A percentile compares a stretch with the other conserved stretches of the same genome.
phyloP scores from a whole-genome alignment of 2,113 vertebrate genomes.

The Empidonax alnorum region DNA sequence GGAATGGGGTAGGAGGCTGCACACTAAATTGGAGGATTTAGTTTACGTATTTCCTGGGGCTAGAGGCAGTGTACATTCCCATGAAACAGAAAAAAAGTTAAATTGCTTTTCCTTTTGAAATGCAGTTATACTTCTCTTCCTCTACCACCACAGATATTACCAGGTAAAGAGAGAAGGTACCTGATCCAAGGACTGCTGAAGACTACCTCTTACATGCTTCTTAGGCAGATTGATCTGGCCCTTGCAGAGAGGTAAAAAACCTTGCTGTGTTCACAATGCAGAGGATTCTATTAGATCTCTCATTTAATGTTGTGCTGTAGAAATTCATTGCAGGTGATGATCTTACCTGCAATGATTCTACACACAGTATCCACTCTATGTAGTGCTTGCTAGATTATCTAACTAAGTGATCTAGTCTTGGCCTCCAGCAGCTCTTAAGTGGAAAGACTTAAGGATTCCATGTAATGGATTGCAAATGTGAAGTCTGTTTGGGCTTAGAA shows the following conservation, averaged over 20 bases:
- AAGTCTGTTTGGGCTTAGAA: neutral
- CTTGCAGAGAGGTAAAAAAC: neutral
- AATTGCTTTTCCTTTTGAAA: neutral
- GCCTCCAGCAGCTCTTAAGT: neutral
- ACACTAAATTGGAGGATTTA: neutral
- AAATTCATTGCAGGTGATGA: neutral
- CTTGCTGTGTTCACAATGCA: neutral
- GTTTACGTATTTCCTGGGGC: neutral
- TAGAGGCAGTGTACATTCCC: neutral
- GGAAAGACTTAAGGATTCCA: neutral
- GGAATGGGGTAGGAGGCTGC: neutral
- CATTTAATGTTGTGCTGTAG: neutral
- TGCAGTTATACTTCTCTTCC: neutral
- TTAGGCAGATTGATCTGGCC: neutral
- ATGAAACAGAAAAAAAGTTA: neutral
- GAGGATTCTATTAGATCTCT: neutral
- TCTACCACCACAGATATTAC: neutral
- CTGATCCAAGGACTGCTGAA: neutral
- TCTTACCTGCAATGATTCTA: neutral
- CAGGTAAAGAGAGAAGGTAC: neutral
- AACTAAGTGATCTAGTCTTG: neutral
- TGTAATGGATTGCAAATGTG: neutral
- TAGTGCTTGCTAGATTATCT: neutral
- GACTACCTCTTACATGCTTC: neutral
- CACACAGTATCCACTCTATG: fast-evolving